Conservation (phyloP, 2,113 vertebrate genomes). For the Apaloderma vittatum region DNA sequence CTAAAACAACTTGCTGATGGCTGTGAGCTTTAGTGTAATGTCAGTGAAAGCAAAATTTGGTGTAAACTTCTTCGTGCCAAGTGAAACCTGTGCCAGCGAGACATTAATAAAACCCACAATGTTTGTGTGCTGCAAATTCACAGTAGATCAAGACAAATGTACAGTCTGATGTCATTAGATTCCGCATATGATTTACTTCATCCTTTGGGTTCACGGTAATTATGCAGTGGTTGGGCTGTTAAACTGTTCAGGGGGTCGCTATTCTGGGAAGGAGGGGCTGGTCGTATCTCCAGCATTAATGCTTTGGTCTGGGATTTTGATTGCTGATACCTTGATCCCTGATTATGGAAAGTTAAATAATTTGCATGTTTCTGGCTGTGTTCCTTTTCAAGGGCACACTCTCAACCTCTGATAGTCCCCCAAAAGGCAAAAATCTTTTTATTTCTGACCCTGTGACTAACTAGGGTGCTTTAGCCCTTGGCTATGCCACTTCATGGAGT, state of each 20-base stretch:
- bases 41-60: background rate
- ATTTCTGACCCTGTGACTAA: background rate
- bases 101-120: background rate
- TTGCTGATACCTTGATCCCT: background rate
- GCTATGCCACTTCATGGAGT: background rate
- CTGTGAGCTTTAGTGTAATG: background rate
- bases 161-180: background rate
- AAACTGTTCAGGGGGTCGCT: background rate
- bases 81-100: background rate
- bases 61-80: background rate
- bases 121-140: background rate
- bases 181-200: background rate
- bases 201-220: background rate
- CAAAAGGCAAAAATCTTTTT: background rate
- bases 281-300: background rate
- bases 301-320: background rate
- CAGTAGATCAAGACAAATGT: background rate
- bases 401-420: background rate
- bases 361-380: background rate
- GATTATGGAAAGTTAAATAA: background rate
- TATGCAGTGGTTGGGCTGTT: background rate
- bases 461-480: background rate
- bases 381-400: background rate
- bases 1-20: conserved; percentile 1
- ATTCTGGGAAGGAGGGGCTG: background rate